Percentiles rank a stretch among this genome's conserved stretches.
phyloP scores from a whole-genome alignment of 2,888 invertebrate species.

The Agriopis aurantiaria region DNA sequence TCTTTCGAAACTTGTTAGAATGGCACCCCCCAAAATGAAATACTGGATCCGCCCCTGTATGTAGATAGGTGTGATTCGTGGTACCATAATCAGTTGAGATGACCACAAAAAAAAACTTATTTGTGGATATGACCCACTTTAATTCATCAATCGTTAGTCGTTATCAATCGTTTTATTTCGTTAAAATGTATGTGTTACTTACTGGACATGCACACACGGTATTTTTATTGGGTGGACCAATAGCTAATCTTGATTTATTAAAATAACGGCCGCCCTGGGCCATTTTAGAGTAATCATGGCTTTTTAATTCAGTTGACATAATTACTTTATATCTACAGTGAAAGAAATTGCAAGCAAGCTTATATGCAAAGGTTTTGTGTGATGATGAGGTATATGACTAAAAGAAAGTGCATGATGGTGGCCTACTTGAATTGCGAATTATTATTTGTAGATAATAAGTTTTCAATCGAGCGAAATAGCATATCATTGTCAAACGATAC shows the following conservation, averaged over 20 bases:
- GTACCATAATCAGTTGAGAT: no score
- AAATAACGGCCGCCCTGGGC: conserved; percentile 1
- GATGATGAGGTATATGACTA: neutral
- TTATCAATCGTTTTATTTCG: neutral
- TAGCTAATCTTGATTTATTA: conserved; percentile 9
- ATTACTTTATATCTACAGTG: neutral
- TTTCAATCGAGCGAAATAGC: no score
- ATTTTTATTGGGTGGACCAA: neutral
- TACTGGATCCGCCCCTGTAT: no score
- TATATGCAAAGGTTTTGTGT: neutral
- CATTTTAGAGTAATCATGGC: conserved; percentile 4
- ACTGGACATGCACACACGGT: neutral
- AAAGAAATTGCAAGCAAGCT: neutral
- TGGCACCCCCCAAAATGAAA: no score
- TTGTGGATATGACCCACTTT: no score
- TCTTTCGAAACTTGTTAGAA: no score
- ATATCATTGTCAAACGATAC: no score
- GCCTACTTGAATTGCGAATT: conserved; percentile 1
- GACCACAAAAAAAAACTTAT: no score
- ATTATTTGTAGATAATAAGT: neutral
- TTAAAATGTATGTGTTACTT: neutral
- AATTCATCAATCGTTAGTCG: neutral
- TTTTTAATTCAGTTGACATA: conserved; percentile 19
- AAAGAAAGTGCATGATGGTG: neutral
- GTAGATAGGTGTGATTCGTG: no score